phyloP scores from a whole-genome alignment of 2,888 invertebrate genomes.

The Anorthoa munda region DNA sequence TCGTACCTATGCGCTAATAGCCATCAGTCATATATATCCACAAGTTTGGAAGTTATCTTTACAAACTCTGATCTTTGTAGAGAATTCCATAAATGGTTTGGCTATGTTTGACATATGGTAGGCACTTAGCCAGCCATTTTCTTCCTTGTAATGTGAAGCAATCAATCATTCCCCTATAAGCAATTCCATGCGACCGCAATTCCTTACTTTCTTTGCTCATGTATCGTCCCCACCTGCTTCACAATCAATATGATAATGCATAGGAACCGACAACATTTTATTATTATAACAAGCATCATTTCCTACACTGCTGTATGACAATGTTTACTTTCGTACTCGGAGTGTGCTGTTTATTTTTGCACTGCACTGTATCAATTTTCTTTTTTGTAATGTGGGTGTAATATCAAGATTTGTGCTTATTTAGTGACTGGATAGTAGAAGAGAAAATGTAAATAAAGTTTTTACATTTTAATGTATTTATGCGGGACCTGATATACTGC shows the following conservation, averaged over 20 bases:
- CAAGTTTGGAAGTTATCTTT: not conserved
- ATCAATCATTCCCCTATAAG: slow-evolving; percentile 24
- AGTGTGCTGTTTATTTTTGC: slow-evolving; percentile 40
- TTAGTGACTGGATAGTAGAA: not conserved
- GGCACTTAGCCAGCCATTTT: not conserved
- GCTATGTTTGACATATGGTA: not conserved
- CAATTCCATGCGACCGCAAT: slow-evolving; percentile 23
- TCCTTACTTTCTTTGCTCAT: not conserved
- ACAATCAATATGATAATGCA: slow-evolving; percentile 44
- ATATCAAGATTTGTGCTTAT: not conserved
- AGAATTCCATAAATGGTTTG: not conserved
- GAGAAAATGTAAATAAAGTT: not conserved
- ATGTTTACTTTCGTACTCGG: slow-evolving; percentile 30
- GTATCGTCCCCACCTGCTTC: not conserved
- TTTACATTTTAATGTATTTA: not conserved
- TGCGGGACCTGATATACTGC: too few relatives aligned
- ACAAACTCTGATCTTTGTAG: not conserved
- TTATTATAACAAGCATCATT: slow-evolving; percentile 32
- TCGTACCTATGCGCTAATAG: too few relatives aligned
- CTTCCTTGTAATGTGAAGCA: not conserved
- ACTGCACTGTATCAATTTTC: slow-evolving; percentile 12
- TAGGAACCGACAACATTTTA: not conserved
- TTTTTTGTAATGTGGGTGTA: not conserved
- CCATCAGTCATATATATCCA: not conserved
- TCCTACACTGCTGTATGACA: slow-evolving; percentile 21